Conservation (phyloP, 2,888 invertebrate genomes). For the Nowickia ferox region DNA sequence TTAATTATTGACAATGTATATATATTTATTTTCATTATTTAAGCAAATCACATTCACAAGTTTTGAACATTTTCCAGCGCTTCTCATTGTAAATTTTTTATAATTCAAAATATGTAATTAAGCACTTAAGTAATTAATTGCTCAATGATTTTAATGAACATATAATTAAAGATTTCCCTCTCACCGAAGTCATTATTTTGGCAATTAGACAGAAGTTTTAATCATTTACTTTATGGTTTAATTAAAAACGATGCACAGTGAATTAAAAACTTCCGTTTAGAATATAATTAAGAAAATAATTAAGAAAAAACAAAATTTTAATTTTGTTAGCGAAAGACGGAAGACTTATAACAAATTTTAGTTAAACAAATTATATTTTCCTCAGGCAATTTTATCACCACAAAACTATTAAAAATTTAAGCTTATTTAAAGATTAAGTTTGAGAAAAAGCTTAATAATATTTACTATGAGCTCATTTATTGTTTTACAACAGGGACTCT, state of each 20-base stretch:
- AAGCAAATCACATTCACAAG: neutral
- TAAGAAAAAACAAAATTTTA: neutral
- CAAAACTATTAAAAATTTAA: neutral
- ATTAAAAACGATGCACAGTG: conserved; percentile 32
- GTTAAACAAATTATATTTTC: neutral
- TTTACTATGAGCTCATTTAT: conserved; percentile 26
- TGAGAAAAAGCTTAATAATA: neutral
- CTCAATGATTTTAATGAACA: neutral
- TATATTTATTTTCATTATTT: neutral
- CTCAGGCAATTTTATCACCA: conserved; percentile 14
- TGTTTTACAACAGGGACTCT: neutral
- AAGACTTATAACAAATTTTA: conserved; percentile 3
- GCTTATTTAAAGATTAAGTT: neutral
- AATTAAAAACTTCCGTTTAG: conserved; percentile 45
- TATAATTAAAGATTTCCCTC: conserved; percentile 3
- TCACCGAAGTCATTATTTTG: conserved; percentile 7
- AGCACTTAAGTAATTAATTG: conserved; percentile 17
- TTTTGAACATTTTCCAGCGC: neutral
- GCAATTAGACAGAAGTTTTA: conserved; percentile 25
- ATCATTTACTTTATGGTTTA: conserved; percentile 40
- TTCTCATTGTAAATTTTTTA: neutral
- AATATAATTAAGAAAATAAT: conserved; percentile 4
- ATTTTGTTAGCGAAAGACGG: conserved; percentile 5
- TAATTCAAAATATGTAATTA: neutral
- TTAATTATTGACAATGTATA: neutral